Evolutionary conservation across 1,140 invertebrate genomes (phyloP).

Genomic region (Zaprionus camerounensis): DNA sequence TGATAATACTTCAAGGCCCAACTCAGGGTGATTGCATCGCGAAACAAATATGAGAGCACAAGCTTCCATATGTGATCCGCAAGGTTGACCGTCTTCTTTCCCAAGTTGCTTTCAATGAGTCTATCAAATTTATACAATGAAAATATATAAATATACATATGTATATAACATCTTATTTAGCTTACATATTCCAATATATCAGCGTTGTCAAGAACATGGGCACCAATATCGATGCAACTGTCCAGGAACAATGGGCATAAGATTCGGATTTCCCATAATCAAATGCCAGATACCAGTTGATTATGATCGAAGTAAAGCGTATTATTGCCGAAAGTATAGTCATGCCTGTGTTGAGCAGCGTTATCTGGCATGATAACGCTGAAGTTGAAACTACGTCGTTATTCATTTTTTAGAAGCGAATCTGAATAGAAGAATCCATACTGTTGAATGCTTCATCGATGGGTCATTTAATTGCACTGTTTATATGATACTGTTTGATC

Average conservation of each 20-base stretch:
- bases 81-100: conserved; percentile 30
- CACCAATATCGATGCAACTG: conserved; percentile 54
- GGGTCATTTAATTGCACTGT: background rate
- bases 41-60: conserved; percentile 61
- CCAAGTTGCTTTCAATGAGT: conserved; percentile 1
- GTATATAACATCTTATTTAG: background rate
- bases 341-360: conserved; percentile 20
- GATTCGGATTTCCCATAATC: conserved; percentile 43
- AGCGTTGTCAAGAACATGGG: conserved; percentile 60
- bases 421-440: background rate
- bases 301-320: conserved; percentile 54
- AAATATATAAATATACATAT: background rate
- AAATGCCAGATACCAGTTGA: conserved; percentile 58
- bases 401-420: conserved; percentile 4
- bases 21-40: conserved; percentile 46
- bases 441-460: background rate
- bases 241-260: conserved; percentile 57
- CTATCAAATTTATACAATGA: conserved; percentile 4
- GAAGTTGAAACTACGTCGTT: conserved; percentile 5
- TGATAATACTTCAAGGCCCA: conserved; percentile 44
- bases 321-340: conserved; percentile 45
- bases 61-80: conserved; percentile 36
- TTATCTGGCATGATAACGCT: conserved; percentile 34
- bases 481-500: background rate
- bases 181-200: conserved; percentile 65